Base-by-base conservation (phyloP, 2,888 invertebrate species). In the Balanococcus diminutus region DNA sequence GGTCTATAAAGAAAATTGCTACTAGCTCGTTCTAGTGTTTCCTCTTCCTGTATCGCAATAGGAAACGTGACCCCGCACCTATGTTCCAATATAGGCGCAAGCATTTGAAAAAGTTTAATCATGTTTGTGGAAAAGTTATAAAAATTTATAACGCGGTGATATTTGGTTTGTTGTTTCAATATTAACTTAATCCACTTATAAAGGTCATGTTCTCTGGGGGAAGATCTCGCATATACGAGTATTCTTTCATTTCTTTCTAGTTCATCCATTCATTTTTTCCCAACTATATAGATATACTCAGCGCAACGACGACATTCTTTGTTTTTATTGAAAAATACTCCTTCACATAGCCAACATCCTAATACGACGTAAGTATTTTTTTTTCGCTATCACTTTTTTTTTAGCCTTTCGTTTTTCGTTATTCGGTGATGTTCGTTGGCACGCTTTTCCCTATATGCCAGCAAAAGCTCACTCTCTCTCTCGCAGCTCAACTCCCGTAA, bases 101-200 rank as follows among this genome's bases (percentile, higher is more conserved):
- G 42, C 42, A 42, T 42, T 42, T 56, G 19, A 22, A 56, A 56
- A 56, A 56, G 56, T 56, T 56, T 56, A 56, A 56, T 56, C 56
- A 56, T 56, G 56, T 56, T 56, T 56, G 56, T 56, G 56, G 19
- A 56, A 56, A 56, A 56, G 72, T 72, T 72, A 31, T 72, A 72
- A 72, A 72, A 72, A 72, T 72, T 72, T 72, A 72, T 72, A 72
- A 72, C 72, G 72, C 72, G 22, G 56, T 16, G 72, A 72, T 72
- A 72, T 72, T 72, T 31, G 72, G 72, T 72, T 72, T 72, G 72
- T 72, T 72, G 72, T 72, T 72, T 25, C 72, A 16, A 72, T 72
- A 72, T 72, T 72, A 72, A 72, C 28, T 72, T 72, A 72, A 72
- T 72, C 72, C 72, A 72, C 72, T 72, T 72, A 72, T 72, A 72